These are phyloP conservation scores for Chiroxiphia lanceolata DNA, from an alignment of 2,797 vertebrate species.

Conservation along the genomic window DNA sequence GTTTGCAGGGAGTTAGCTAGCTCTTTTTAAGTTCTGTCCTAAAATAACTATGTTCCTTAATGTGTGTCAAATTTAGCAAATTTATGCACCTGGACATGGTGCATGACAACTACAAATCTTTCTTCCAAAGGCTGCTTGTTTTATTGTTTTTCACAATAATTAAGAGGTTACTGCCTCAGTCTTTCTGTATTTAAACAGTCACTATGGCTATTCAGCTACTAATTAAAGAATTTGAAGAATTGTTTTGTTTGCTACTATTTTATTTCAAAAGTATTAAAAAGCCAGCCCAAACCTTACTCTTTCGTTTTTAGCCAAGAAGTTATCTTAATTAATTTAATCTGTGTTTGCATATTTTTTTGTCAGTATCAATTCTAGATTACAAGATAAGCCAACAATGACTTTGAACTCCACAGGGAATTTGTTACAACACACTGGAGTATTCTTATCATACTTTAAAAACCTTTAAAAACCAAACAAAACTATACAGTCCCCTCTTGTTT, in stretches of 20 bases:
- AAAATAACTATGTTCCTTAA: neutral
- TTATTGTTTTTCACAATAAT: neutral
- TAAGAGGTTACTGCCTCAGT: neutral
- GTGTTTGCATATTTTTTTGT: neutral
- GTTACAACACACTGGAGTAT: neutral
- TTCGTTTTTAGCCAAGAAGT: neutral
- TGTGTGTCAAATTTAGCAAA: neutral
- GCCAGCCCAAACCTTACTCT: neutral
- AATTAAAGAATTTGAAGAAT: neutral
- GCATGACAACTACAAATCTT: neutral
- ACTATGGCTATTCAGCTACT: neutral
- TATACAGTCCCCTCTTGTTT: neutral
- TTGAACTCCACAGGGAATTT: neutral
- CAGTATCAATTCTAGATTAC: neutral
- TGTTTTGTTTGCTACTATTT: neutral
- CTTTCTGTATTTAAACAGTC: neutral
- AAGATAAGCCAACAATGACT: neutral
- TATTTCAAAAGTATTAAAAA: neutral
- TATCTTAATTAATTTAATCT: constrained; percentile 13
- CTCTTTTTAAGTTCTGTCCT: neutral
- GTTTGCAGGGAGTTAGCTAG: neutral
- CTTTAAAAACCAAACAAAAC: constrained; percentile 34
- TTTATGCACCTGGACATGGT: neutral
- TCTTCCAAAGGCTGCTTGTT: neutral
- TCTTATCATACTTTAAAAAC: constrained; percentile 3